phyloP scores from a whole-genome alignment of 1,140 invertebrate species.

The Drosophila lowei region DNA sequence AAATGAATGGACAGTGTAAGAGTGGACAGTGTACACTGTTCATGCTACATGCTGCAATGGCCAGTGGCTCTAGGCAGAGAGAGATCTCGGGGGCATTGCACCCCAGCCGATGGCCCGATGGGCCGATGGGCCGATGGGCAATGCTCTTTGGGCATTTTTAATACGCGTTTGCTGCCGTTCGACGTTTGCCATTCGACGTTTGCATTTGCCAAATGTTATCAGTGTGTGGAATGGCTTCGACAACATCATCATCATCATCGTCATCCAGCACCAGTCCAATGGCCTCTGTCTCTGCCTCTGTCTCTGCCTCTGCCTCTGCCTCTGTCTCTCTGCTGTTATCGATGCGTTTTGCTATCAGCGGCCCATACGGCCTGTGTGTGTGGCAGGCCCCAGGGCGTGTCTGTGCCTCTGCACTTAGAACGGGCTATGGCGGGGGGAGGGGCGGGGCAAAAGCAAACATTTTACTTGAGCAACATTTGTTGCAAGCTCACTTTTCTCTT shows the following conservation, averaged over 20 bases:
- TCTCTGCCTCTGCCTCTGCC: background rate
- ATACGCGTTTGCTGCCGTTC: conserved; percentile 51
- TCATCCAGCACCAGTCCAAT: conserved; percentile 44
- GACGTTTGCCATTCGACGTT: conserved; percentile 35
- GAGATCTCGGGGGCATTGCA: conserved; percentile 50
- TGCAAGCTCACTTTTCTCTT: conserved; percentile 21
- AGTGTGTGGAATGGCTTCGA: conserved; percentile 38
- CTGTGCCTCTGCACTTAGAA: conserved; percentile 56
- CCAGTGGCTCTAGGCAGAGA: conserved; percentile 14
- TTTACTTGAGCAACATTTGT: conserved; percentile 76
- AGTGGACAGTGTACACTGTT: conserved; percentile 39
- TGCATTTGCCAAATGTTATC: conserved; percentile 80
- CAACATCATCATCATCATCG: conserved; percentile 24
- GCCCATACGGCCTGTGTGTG: too few species aligned
- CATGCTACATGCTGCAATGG: conserved; percentile 25
- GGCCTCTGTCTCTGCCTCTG: conserved; percentile 22
- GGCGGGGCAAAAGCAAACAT: conserved; percentile 64
- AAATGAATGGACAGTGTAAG: conserved; percentile 70
- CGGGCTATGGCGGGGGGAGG: background rate
- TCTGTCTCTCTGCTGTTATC: conserved; percentile 51
- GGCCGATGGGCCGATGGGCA: conserved; percentile 6
- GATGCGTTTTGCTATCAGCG: conserved; percentile 62
- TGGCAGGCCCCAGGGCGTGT: conserved; percentile 6
- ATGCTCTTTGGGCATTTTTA: conserved; percentile 80
- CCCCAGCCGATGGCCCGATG: conserved; percentile 46